Base-by-base conservation (phyloP, 2,888 invertebrate genomes). In the Onthophagus sagittarius region DNA sequence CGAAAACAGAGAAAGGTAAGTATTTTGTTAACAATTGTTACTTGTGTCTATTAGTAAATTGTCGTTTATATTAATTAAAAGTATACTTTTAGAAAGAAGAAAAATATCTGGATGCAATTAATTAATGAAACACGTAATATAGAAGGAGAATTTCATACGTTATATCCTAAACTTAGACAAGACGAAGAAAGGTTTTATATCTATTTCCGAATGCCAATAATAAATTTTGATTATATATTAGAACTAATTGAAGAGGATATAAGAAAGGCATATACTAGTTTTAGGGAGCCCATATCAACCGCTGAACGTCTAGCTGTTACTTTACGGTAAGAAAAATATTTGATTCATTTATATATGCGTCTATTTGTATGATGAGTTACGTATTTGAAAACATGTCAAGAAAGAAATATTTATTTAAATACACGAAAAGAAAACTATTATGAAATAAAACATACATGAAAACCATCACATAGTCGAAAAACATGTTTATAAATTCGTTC, bases 281-380 rank as follows among this genome's bases (percentile, higher is more conserved):
- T 63, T 71, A 70, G 72, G 63, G 74, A 72, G 70, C 53, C 72
- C 4, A 69, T 74, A 6, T 15, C 14, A 31, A 2, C 74, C 39
- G 67, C 64, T 31, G 72, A 74, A 72, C 72, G 74, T 63, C 32
- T 72, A 74, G 72, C 72, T 67, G 72, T 74, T n/a, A n/a, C n/a
- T n/a, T n/a, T n/a, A n/a, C n/a, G n/a, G n/a, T n/a, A n/a, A n/a
- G n/a, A n/a, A n/a, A n/a, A n/a, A n/a, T n/a, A n/a, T n/a, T n/a
- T n/a, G n/a, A n/a, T n/a, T n/a, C n/a, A n/a, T n/a, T n/a, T n/a
- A n/a, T n/a, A n/a, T 33, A 7, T 33, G 33, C 33, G 33, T 33
- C 5, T 33, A 33, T 33, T 33, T 33, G 33, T 33, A 33, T 33
- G 33, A 33, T 33, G 33, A 5, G 33, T 33, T 33, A 33, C 33